phyloP scores from a whole-genome alignment of 2,797 vertebrate genomes.

The Syngnathus rostellatus region DNA sequence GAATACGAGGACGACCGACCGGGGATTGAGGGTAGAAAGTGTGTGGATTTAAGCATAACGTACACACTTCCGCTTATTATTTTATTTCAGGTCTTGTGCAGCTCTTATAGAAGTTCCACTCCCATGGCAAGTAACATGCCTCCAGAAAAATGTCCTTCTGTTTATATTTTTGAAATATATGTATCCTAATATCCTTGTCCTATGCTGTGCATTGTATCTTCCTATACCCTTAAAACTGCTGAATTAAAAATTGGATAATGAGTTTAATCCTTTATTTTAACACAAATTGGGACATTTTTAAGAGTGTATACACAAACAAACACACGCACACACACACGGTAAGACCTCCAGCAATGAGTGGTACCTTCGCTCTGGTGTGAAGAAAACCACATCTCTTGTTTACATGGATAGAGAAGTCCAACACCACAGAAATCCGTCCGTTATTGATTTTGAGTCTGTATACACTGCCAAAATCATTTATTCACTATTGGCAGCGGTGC shows the following conservation, averaged over 20 bases:
- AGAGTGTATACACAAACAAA: background rate
- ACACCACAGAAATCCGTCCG: slow-evolving; percentile 86
- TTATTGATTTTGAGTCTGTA: slow-evolving; percentile 96
- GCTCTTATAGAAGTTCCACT: slow-evolving; percentile 16
- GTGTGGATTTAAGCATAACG: slow-evolving; percentile 21
- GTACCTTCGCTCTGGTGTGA: slow-evolving; percentile 78
- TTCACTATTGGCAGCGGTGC: slow-evolving; percentile 88
- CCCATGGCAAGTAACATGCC: background rate
- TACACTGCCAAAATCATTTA: slow-evolving; percentile 90
- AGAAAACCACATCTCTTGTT: slow-evolving; percentile 95
- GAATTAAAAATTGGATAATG: no score
- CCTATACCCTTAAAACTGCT: background rate
- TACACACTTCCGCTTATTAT: slow-evolving; percentile 36
- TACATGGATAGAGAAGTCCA: slow-evolving; percentile 91
- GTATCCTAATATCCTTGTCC: slow-evolving; percentile 29
- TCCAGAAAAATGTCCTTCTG: slow-evolving; percentile 14
- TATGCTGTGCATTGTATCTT: slow-evolving; percentile 58
- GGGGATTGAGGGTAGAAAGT: slow-evolving; percentile 29
- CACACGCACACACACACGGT: slow-evolving; percentile 42
- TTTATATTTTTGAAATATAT: slow-evolving; percentile 33
- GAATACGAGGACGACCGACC: slow-evolving; percentile 38
- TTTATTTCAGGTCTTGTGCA: slow-evolving; percentile 36
- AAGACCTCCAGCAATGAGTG: slow-evolving; percentile 71
- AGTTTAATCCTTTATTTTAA: no score
- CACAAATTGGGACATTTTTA: no score